Evolutionary conservation across 2,113 vertebrate genomes (phyloP).

Genomic region (Tiliqua scincoides): DNA sequence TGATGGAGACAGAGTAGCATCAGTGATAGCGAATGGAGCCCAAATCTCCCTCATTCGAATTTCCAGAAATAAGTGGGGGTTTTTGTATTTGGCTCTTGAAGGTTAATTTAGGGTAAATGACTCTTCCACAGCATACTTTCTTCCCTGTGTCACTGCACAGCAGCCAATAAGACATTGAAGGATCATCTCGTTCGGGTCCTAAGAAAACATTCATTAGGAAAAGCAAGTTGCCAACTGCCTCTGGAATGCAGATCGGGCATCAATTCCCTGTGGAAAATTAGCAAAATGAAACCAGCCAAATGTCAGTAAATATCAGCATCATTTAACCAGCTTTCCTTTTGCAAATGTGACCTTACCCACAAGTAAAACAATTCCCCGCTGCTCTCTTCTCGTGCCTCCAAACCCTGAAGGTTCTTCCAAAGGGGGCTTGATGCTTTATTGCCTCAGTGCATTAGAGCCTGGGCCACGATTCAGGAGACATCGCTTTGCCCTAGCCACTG

Average conservation of each 20-base stretch:
- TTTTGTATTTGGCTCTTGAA: background rate
- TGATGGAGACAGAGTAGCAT: background rate
- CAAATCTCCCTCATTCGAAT: background rate
- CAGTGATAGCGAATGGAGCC: background rate
- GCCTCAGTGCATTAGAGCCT: background rate
- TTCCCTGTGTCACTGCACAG: constrained; percentile 56
- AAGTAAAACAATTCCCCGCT: constrained; percentile 42
- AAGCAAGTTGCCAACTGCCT: constrained; percentile 43
- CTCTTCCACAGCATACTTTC: background rate
- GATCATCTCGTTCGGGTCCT: constrained; percentile 50
- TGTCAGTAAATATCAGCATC: constrained; percentile 19
- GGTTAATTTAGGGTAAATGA: background rate
- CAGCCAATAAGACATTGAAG: constrained; percentile 49
- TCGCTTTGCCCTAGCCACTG: background rate
- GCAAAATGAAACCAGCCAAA: constrained; percentile 48
- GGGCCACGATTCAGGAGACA: background rate
- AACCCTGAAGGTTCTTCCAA: constrained; percentile 25
- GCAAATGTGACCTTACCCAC: constrained; percentile 39
- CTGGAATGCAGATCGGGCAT: constrained; percentile 34
- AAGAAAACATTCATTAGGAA: constrained; percentile 45
- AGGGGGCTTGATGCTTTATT: background rate
- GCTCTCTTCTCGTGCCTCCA: background rate
- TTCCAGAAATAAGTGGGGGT: background rate
- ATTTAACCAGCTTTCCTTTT: constrained; percentile 43
- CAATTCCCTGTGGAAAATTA: constrained; percentile 55